These are phyloP conservation scores for Phasianus colchicus DNA, from an alignment of 2,113 vertebrate species.

Conservation along the genomic window DNA sequence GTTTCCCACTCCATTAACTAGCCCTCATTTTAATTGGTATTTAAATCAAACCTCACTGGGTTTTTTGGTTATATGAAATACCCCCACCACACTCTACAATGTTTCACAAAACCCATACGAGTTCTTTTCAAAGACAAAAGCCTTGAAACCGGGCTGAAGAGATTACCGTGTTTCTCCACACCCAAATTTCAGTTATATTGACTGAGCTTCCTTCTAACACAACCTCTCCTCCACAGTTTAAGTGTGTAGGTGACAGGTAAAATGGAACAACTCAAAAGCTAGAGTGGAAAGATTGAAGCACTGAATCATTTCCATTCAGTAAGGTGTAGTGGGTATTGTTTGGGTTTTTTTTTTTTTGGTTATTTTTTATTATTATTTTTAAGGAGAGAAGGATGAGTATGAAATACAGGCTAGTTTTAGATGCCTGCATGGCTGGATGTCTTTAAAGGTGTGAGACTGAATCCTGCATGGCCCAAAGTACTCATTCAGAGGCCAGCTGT, in stretches of 20 bases:
- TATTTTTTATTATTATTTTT: neutral
- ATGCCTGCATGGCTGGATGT: neutral
- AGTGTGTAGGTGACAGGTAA: neutral
- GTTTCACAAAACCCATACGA: neutral
- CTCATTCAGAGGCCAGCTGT: neutral
- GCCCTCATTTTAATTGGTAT: neutral
- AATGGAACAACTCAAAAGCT: conserved; percentile 34
- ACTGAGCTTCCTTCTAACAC: neutral
- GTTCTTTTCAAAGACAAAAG: neutral
- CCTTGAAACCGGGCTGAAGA: neutral
- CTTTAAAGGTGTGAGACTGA: neutral
- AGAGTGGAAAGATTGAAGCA: conserved; percentile 28
- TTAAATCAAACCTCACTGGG: conserved; percentile 15
- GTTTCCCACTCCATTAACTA: neutral
- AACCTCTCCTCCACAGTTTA: neutral
- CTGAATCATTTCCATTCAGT: conserved; percentile 38
- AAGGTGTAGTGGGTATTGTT: neutral
- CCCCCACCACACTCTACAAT: neutral
- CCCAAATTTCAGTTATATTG: neutral
- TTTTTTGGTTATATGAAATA: neutral
- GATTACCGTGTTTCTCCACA: neutral
- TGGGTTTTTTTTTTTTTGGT: neutral
- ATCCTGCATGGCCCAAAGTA: neutral
- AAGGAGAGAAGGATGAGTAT: neutral
- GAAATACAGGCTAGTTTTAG: neutral